Conservation (phyloP, 2,888 invertebrate genomes). For the Hydrotaea diabolus region DNA sequence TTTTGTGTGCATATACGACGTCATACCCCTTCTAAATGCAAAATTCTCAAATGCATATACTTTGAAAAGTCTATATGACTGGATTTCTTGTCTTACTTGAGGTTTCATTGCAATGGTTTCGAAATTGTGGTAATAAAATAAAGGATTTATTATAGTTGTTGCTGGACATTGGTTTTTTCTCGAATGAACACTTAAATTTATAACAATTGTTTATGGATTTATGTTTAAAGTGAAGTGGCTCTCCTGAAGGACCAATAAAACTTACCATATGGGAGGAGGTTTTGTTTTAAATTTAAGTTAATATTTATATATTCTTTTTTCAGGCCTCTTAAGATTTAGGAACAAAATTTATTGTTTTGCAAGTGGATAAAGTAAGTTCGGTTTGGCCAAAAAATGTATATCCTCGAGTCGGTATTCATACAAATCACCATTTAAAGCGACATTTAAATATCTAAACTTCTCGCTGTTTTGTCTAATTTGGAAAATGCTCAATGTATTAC, state of each 20-base stretch:
- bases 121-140: constrained; percentile 3
- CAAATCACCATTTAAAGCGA: too few relatives aligned
- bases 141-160: constrained; percentile 15
- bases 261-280: background rate
- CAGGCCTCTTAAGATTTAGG: too few relatives aligned
- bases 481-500: too few relatives aligned
- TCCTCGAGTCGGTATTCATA: too few relatives aligned
- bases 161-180: background rate
- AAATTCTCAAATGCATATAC: background rate
- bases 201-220: constrained; percentile 22
- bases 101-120: constrained; percentile 1
- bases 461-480: too few relatives aligned
- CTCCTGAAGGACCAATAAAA: background rate
- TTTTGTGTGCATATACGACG: background rate
- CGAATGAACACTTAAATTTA: background rate
- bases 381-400: too few relatives aligned
- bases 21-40: background rate
- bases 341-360: too few relatives aligned
- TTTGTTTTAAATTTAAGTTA: too few relatives aligned
- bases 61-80: background rate
- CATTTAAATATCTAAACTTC: too few relatives aligned
- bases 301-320: too few relatives aligned
- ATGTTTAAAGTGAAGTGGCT: background rate
- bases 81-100: constrained; percentile 6
- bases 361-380: too few relatives aligned